Conservation (phyloP, 2,888 invertebrate genomes). For the Orthonevra nobilis region DNA sequence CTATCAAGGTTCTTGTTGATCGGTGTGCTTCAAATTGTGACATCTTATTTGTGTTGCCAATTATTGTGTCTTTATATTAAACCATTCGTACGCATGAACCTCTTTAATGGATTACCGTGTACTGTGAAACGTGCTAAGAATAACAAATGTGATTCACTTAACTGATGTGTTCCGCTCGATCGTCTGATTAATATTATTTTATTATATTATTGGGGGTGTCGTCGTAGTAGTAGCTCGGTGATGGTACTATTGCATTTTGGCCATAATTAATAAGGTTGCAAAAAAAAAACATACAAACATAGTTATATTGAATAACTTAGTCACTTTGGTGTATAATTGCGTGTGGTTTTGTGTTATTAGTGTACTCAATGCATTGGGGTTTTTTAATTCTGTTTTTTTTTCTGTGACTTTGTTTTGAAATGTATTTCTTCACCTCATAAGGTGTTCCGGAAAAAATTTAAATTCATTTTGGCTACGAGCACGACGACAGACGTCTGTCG, state of each 20-base stretch:
- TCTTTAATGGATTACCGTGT: constrained; percentile 28
- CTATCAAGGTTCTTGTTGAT: not conserved
- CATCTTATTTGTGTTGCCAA: constrained; percentile 1
- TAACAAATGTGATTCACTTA: constrained; percentile 32
- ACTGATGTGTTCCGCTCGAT: constrained; percentile 16
- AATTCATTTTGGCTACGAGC: too few species aligned
- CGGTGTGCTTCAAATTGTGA: not conserved
- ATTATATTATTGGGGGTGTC: too few species aligned
- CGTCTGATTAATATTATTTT: constrained; percentile 15
- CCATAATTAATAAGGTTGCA: constrained; percentile 42
- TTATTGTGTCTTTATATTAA: constrained; percentile 2
- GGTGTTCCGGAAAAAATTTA: constrained; percentile 46
- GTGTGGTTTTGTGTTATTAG: constrained; percentile 46
- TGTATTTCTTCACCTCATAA: constrained; percentile 35
- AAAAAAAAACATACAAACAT: constrained; percentile 17
- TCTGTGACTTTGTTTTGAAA: constrained; percentile 26
- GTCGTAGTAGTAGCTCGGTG: constrained; percentile 4
- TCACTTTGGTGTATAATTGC: constrained; percentile 32
- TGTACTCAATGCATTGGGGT: constrained; percentile 13
- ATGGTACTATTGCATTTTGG: constrained; percentile 48
- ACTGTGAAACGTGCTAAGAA: constrained; percentile 40
- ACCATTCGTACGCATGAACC: not conserved
- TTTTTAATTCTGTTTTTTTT: too few species aligned
- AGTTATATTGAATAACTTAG: constrained; percentile 41
- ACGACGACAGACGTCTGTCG: too few species aligned